Base-by-base conservation (phyloP, 1,140 invertebrate species). In the Notospermus geniculatus region DNA sequence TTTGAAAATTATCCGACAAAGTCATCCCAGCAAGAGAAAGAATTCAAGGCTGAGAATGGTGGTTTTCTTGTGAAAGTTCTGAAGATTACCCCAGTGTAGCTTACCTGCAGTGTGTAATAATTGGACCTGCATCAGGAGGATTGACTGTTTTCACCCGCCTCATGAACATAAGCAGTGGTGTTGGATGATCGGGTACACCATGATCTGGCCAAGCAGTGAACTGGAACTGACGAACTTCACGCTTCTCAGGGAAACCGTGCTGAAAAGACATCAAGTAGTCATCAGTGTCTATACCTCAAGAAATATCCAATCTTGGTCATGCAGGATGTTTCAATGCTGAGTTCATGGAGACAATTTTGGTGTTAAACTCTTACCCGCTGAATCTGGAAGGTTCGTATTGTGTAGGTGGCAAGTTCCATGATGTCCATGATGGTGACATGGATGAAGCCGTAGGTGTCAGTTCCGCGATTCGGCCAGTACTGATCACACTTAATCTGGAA, bases 151-250 rank as follows among this genome's bases (percentile, higher is more conserved):
- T 89, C 2, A 99, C 95, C 54, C 97, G 86, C 43, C 93, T 87
- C 67, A 99, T 85, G 83, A 99, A 99, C 83, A 97, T 95, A 32
- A 99, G 84, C 83, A 99, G 97, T 0, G 97, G 95, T 0, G 96
- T 97, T 0, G 97, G 95, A 82, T 98, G 94, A 75, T 98, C 95
- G 0, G 96, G 97, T 0, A 97, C 95, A 0, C 96, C 97, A 75
- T 99, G 97, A 81, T 99, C 97, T 0, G 97, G 97, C 97, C 97
- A 99, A 2, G 95, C 95, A 0, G 97, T 99, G 76, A 98, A 99
- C 80, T 99, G 97, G 56, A 98, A 85, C 80, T 99, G 97, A 68
- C 95, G 92, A n/a, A 99, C 90, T 80, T 99, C 96, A 0, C 97
- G 87, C 19, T 91, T 79, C 68, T 79, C 77, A 39, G 71, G 69